phyloP scores from a whole-genome alignment of 2,113 vertebrate genomes.

The Diphyllodes magnificus region DNA sequence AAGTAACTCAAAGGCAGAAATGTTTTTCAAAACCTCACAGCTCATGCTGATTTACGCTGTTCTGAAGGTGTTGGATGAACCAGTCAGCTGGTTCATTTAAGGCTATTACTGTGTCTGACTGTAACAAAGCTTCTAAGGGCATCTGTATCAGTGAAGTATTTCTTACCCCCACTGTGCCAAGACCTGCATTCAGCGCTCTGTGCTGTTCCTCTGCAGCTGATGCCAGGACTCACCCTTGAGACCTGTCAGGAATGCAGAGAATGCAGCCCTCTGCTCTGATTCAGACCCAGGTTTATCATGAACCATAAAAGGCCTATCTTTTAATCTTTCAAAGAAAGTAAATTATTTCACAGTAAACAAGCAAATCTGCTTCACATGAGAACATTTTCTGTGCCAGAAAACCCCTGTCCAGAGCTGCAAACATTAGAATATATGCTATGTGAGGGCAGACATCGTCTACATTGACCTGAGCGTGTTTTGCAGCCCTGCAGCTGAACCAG shows the following conservation, averaged over 20 bases:
- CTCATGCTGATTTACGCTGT: background rate
- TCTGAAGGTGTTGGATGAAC: background rate
- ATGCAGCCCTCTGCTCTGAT: constrained; percentile 20
- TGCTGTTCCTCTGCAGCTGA: background rate
- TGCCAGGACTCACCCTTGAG: constrained; percentile 2
- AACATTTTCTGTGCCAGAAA: background rate
- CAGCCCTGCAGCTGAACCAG: background rate
- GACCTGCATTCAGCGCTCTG: background rate
- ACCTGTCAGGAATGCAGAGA: constrained; percentile 42
- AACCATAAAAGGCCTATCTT: constrained; percentile 32
- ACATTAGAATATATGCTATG: background rate
- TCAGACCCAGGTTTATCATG: constrained; percentile 27
- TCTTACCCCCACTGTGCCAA: background rate
- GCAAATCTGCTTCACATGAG: background rate
- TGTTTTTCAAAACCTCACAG: background rate
- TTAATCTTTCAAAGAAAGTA: constrained; percentile 39
- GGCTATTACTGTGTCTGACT: background rate
- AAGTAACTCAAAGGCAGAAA: background rate
- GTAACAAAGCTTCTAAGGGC: background rate
- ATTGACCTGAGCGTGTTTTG: background rate
- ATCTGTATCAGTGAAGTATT: background rate
- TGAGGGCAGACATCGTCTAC: background rate
- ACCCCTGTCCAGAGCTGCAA: background rate
- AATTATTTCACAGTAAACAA: constrained; percentile 46
- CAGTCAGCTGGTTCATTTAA: background rate